A percentile compares a stretch with the other conserved stretches of the same genome.
phyloP scores from a whole-genome alignment of 2,113 vertebrate genomes.

The Jacana jacana region DNA sequence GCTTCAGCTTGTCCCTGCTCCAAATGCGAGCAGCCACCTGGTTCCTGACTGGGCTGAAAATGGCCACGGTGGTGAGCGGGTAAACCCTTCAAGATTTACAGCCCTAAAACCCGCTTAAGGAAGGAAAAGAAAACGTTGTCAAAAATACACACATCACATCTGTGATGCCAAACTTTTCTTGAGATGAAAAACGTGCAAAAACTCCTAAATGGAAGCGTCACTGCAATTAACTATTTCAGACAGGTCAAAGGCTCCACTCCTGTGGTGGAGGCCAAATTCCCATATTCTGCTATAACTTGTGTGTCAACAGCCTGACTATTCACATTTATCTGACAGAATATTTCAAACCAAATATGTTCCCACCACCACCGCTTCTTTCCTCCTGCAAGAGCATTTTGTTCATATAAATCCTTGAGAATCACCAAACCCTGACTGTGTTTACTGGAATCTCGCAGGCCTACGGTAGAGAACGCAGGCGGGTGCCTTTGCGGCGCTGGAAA shows the following conservation, averaged over 20 bases:
- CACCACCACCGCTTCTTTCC: not conserved
- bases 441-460: not conserved
- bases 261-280: not conserved
- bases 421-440: not conserved
- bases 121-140: not conserved
- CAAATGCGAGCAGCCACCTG: not conserved
- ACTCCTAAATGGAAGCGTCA: not conserved
- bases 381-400: not conserved
- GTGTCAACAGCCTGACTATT: not conserved
- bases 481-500: not conserved
- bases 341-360: not conserved
- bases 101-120: not conserved
- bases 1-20: not conserved
- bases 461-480: not conserved
- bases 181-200: not conserved
- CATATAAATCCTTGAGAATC: not conserved
- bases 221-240: not conserved
- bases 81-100: not conserved
- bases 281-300: not conserved
- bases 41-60: not conserved
- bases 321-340: not conserved
- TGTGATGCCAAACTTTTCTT: not conserved
- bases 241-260: not conserved
- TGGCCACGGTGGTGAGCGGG: not conserved
- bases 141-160: not conserved